Conservation (phyloP, 2,797 vertebrate genomes). For the Monodelphis domestica region DNA sequence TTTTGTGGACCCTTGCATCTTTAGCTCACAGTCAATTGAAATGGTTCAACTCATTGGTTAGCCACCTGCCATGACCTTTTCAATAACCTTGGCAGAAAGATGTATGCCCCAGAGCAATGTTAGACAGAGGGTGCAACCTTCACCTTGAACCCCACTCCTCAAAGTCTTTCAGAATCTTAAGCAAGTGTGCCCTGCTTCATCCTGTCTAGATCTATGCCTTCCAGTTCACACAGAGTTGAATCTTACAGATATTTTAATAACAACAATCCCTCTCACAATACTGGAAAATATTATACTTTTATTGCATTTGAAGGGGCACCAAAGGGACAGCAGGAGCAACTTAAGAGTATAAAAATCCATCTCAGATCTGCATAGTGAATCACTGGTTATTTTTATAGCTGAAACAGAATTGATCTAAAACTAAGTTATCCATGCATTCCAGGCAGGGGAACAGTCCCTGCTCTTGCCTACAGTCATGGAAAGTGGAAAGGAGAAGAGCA, state of each 20-base stretch:
- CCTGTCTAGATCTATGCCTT: slow-evolving; percentile 58
- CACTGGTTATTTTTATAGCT: slow-evolving; percentile 78
- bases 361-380: slow-evolving; percentile 80
- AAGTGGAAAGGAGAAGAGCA: neutral
- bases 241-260: slow-evolving; percentile 67
- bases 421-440: slow-evolving; percentile 62
- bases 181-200: slow-evolving; percentile 60
- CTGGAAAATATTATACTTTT: slow-evolving; percentile 66
- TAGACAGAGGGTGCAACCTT: slow-evolving; percentile 58
- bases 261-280: slow-evolving; percentile 63
- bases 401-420: slow-evolving; percentile 73
- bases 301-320: slow-evolving; percentile 71
- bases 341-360: slow-evolving; percentile 74
- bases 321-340: slow-evolving; percentile 74
- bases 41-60: slow-evolving; percentile 48
- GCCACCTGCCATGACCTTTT: slow-evolving; percentile 61
- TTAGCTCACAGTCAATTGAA: slow-evolving; percentile 56
- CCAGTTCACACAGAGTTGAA: slow-evolving; percentile 43
- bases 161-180: slow-evolving; percentile 54
- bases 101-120: slow-evolving; percentile 64
- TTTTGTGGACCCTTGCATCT: neutral
- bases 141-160: slow-evolving; percentile 46
- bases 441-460: slow-evolving; percentile 57
- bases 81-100: slow-evolving; percentile 64
- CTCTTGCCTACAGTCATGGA: slow-evolving; percentile 57